A percentile compares a stretch with the other conserved stretches of the same genome.
phyloP scores from a whole-genome alignment of 2,113 vertebrate species.

The Actenoides lindsayi region DNA sequence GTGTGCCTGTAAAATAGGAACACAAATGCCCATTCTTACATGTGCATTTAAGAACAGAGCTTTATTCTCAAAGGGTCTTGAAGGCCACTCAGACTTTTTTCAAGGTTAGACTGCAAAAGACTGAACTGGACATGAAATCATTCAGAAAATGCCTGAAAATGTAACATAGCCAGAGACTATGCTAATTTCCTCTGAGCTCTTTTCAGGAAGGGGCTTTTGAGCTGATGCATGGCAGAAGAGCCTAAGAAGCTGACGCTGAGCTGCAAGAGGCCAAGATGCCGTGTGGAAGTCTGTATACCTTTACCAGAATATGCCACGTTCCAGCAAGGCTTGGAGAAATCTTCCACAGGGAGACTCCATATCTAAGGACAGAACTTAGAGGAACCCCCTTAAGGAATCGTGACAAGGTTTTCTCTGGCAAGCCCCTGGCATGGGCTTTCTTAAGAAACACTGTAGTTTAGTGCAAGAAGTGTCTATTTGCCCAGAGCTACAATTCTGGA shows the following conservation, averaged over 20 bases:
- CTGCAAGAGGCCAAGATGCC: neutral
- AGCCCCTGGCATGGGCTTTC: neutral
- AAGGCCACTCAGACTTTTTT: neutral
- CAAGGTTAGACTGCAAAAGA: neutral
- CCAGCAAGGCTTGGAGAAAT: neutral
- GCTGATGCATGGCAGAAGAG: neutral
- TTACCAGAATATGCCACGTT: neutral
- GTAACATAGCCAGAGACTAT: neutral
- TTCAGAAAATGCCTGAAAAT: neutral
- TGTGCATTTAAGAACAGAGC: neutral
- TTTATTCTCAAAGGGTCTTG: neutral
- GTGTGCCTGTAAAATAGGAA: neutral
- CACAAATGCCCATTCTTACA: neutral
- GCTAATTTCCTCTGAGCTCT: neutral
- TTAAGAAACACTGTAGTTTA: neutral
- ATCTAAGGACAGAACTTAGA: neutral
- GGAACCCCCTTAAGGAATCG: neutral
- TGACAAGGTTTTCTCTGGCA: neutral
- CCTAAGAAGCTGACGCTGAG: neutral
- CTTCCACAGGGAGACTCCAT: neutral
- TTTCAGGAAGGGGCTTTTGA: neutral
- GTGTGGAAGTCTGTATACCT: neutral
- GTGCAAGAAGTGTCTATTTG: neutral
- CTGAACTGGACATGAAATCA: neutral
- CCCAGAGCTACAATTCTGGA: neutral